These are phyloP conservation scores for Vireo griseus DNA, from an alignment of 2,797 vertebrate genomes.

Conservation along the genomic window DNA sequence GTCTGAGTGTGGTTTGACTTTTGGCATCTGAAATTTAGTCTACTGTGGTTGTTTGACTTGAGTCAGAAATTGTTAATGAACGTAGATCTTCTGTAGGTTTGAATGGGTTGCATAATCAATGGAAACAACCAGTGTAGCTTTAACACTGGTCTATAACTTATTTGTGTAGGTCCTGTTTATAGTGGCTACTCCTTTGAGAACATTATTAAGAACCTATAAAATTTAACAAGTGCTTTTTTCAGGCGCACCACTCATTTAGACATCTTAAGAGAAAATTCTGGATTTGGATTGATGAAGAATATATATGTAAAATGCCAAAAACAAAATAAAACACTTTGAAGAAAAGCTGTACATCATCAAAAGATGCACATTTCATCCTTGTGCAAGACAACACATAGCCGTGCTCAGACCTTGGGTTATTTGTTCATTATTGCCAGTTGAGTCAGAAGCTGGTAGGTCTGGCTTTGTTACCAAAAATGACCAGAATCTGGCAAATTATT, in stretches of 20 bases:
- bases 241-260: not conserved
- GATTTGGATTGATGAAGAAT: not conserved
- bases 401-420: not conserved
- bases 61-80: not conserved
- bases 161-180: not conserved
- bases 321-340: not conserved
- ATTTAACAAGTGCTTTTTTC: not conserved
- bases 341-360: not conserved
- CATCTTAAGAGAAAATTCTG: not conserved
- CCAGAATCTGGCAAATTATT: not conserved
- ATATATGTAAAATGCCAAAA: not conserved
- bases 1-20: constrained; percentile 28
- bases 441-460: not conserved
- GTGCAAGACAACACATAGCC: not conserved
- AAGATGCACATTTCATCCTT: not conserved
- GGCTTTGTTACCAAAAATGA: not conserved
- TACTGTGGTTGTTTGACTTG: not conserved
- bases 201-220: not conserved
- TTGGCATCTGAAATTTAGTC: not conserved
- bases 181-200: not conserved
- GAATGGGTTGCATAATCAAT: not conserved
- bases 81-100: not conserved
- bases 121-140: not conserved
- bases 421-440: not conserved
- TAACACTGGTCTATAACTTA: not conserved